Conservation (phyloP, 2,113 vertebrate genomes). For the Tursiops truncatus region DNA sequence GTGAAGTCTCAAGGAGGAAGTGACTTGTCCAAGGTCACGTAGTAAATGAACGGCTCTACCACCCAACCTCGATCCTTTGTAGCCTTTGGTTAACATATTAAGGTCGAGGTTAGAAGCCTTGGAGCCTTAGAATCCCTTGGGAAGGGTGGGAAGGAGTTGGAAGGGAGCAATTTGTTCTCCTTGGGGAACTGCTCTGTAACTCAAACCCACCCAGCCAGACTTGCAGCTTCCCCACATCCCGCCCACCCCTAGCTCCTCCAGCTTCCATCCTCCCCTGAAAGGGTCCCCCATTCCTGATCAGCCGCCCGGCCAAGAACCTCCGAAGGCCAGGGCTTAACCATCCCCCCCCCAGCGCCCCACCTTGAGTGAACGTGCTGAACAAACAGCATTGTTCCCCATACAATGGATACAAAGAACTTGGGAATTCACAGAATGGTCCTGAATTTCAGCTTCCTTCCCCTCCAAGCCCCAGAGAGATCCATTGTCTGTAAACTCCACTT, state of each 20-base stretch:
- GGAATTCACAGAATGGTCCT: conserved; percentile 77
- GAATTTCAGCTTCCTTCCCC: conserved; percentile 79
- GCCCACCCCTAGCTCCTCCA: not conserved
- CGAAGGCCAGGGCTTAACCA: not conserved
- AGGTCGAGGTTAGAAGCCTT: not conserved
- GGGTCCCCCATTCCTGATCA: not conserved
- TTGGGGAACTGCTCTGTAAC: not conserved
- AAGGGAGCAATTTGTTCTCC: not conserved
- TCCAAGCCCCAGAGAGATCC: conserved; percentile 72
- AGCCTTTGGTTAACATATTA: not conserved
- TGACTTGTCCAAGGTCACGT: not conserved
- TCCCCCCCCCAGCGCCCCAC: not conserved
- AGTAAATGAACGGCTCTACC: not conserved
- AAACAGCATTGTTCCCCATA: conserved; percentile 77
- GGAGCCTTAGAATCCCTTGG: not conserved
- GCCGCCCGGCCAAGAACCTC: not conserved
- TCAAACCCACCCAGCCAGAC: not conserved
- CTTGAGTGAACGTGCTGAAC: conserved; percentile 49
- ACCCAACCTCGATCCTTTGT: not conserved
- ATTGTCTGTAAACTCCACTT: conserved; percentile 78
- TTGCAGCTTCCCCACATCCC: not conserved
- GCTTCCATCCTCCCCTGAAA: not conserved
- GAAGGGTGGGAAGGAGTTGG: not conserved
- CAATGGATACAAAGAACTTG: conserved; percentile 76
- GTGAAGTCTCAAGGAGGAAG: not conserved